Evolutionary conservation across 2,888 invertebrate genomes (phyloP).

Genomic region (Endomychus coccineus): DNA sequence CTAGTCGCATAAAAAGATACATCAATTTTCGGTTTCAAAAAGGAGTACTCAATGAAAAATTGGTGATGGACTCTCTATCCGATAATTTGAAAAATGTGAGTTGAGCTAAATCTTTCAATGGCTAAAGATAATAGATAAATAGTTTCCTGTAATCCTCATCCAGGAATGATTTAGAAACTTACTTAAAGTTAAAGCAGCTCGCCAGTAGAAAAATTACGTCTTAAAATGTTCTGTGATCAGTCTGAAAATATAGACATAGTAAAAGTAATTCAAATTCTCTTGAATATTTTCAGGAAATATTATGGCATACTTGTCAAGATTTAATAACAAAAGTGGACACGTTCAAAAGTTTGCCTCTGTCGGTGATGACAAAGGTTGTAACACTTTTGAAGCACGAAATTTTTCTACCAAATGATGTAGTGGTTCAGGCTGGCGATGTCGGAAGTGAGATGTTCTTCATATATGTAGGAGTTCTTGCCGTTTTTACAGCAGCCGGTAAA

Average conservation of each 20-base stretch:
- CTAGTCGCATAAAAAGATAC: slow-evolving; percentile 10
- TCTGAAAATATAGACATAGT: too few relatives aligned
- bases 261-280: not conserved
- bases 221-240: too few relatives aligned
- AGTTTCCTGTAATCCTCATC: too few relatives aligned
- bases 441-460: slow-evolving; percentile 13
- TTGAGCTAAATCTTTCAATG: not conserved
- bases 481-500: slow-evolving; percentile 12
- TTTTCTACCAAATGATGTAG: slow-evolving; percentile 11
- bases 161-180: too few relatives aligned
- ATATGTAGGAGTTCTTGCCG: slow-evolving; percentile 10
- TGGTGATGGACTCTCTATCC: slow-evolving; percentile 9
- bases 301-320: slow-evolving; percentile 12
- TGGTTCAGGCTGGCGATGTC: slow-evolving; percentile 12
- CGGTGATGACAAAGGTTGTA: slow-evolving; percentile 7
- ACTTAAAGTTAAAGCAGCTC: too few relatives aligned
- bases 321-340: slow-evolving; percentile 10
- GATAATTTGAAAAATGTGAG: slow-evolving; percentile 10
- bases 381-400: slow-evolving; percentile 9
- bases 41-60: slow-evolving; percentile 8
- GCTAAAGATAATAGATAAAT: not conserved
- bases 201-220: too few relatives aligned
- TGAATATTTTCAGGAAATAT: slow-evolving; percentile 10
- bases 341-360: slow-evolving; percentile 9
- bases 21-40: slow-evolving; percentile 12